Conservation (phyloP, 1,140 invertebrate species). For the Conus betulinus region DNA sequence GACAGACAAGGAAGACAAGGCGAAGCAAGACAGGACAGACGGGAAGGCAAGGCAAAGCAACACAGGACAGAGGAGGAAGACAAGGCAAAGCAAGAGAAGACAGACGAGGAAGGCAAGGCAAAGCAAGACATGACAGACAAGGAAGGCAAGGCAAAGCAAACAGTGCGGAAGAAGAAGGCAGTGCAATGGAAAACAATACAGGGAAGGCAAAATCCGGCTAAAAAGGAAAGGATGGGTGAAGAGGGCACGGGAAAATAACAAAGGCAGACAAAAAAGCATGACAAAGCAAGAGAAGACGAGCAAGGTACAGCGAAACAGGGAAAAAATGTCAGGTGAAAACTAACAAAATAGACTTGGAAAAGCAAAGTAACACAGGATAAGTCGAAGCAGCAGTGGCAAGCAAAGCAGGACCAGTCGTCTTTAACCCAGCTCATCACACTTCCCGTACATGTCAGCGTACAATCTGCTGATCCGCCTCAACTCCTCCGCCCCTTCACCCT, state of each 20-base stretch:
- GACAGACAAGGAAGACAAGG: neutral
- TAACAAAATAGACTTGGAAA: too few species aligned
- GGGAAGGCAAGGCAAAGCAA: neutral
- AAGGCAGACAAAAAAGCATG: neutral
- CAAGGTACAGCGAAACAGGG: too few species aligned
- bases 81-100: neutral
- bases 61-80: neutral
- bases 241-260: neutral
- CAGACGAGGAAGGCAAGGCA: neutral
- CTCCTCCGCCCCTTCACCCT: too few species aligned
- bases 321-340: too few species aligned
- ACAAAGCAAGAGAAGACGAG: slow-evolving; percentile 5
- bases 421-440: too few species aligned
- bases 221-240: neutral
- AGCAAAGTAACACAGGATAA: too few species aligned
- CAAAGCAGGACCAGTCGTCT: too few species aligned
- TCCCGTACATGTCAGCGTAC: too few species aligned
- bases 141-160: slow-evolving; percentile 10
- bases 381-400: too few species aligned
- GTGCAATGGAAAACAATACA: neutral
- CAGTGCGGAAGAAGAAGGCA: neutral
- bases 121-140: neutral
- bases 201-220: neutral
- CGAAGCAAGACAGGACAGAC: neutral
- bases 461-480: too few species aligned